Conservation (phyloP, 1,140 invertebrate genomes). For the Cylas formicarius region DNA sequence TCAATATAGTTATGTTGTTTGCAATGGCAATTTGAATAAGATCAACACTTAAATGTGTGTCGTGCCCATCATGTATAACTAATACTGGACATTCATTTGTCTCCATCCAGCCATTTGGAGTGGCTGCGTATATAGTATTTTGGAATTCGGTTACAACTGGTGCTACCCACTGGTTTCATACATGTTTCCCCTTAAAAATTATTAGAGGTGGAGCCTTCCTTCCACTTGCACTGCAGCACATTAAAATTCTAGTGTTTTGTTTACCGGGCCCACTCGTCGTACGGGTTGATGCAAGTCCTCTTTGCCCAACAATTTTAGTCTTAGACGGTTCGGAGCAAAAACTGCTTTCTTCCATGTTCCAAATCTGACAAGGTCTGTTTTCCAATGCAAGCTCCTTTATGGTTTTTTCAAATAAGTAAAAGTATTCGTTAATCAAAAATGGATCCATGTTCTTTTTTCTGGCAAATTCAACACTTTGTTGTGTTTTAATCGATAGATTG, state of each 20-base stretch:
- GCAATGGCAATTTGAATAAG: neutral
- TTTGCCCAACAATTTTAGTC: conserved; percentile 32
- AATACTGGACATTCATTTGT: neutral
- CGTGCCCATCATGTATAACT: conserved; percentile 3
- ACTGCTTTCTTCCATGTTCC: conserved; percentile 36
- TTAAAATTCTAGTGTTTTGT: conserved; percentile 37
- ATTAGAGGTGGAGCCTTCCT: conserved; percentile 32
- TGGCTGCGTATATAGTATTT: conserved; percentile 29
- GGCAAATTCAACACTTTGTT: conserved; percentile 38
- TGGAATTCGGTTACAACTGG: conserved; percentile 21
- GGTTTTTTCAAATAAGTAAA: conserved; percentile 25
- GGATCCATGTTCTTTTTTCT: conserved; percentile 33
- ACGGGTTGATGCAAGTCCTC: conserved; percentile 27
- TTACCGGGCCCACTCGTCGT: conserved; percentile 32
- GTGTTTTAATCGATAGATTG: conserved; percentile 30
- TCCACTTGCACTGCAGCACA: conserved; percentile 33
- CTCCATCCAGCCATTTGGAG: neutral
- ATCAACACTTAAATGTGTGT: conserved; percentile 2
- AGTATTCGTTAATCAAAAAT: conserved; percentile 34
- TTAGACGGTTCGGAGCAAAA: conserved; percentile 34
- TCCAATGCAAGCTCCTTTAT: conserved; percentile 23
- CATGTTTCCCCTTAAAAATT: conserved; percentile 31
- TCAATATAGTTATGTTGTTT: conserved; percentile 3
- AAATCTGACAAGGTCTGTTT: conserved; percentile 30
- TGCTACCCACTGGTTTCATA: conserved; percentile 23